Evolutionary conservation across 2,797 vertebrate species (phyloP).

Genomic region (Lateolabrax maculatus): DNA sequence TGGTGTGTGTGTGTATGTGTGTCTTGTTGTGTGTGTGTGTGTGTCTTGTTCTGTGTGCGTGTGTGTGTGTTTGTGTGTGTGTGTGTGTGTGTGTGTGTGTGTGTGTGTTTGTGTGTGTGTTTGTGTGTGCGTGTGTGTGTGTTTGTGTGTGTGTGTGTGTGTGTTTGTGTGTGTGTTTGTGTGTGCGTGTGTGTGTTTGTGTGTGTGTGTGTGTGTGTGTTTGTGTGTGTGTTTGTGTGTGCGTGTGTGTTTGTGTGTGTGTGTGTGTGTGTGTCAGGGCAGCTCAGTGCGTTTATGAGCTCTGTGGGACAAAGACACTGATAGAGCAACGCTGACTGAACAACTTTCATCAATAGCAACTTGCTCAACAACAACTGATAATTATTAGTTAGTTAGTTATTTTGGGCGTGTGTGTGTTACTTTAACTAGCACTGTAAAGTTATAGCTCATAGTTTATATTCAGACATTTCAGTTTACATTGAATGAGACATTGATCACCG

Average conservation of each 20-base stretch:
- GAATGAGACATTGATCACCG: neutral
- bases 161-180: neutral
- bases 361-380: slow-evolving; percentile 47
- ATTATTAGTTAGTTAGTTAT: no score
- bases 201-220: neutral
- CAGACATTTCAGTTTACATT: neutral
- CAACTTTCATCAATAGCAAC: slow-evolving; percentile 7
- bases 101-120: neutral
- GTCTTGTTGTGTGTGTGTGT: neutral
- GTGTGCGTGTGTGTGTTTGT: neutral
- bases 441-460: neutral
- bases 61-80: neutral
- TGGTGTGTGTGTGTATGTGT: neutral
- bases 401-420: neutral
- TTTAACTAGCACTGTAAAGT: neutral
- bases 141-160: neutral
- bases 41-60: neutral
- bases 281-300: neutral
- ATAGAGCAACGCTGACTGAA: slow-evolving; percentile 30
- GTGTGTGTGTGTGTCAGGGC: neutral
- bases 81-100: neutral
- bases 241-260: neutral
- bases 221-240: neutral
- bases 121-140: neutral
- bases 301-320: slow-evolving; percentile 41